phyloP scores from a whole-genome alignment of 2,888 invertebrate species.

The Harpalus rubripes region DNA sequence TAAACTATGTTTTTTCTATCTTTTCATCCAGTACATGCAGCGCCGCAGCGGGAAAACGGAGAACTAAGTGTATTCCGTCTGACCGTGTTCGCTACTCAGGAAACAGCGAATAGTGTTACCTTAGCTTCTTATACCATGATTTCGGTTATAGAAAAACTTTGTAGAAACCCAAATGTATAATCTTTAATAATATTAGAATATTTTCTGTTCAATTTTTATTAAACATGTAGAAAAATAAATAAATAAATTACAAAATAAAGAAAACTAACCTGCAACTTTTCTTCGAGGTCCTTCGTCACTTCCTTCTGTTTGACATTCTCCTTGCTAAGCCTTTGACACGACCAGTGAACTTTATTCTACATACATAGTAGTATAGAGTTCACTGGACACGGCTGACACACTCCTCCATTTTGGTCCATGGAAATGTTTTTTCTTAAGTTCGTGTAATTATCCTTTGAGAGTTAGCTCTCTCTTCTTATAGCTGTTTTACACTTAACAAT shows the following conservation, averaged over 20 bases:
- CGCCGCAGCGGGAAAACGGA: no score
- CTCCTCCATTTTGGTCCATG: slow-evolving; percentile 19
- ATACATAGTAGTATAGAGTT: no score
- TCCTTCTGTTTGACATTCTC: slow-evolving; percentile 56
- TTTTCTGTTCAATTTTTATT: not conserved
- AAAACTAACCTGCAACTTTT: slow-evolving; percentile 60
- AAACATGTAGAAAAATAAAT: not conserved
- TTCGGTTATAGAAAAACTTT: not conserved
- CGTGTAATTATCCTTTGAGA: slow-evolving; percentile 42
- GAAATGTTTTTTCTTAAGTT: slow-evolving; percentile 23
- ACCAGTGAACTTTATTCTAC: no score
- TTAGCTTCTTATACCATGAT: no score
- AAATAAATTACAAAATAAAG: not conserved
- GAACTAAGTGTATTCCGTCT: no score
- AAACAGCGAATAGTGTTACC: no score
- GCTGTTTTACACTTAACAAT: no score
- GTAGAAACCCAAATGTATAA: not conserved
- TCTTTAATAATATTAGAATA: slow-evolving; percentile 4
- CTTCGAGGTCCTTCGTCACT: slow-evolving; percentile 57
- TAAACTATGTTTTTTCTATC: no score
- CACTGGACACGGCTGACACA: no score
- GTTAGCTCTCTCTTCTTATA: slow-evolving; percentile 29
- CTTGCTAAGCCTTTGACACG: slow-evolving; percentile 43
- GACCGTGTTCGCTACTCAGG: no score
- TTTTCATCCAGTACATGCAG: no score